Evolutionary conservation across 2,888 invertebrate genomes (phyloP).

Genomic region (Neoscelio sp.): DNA sequence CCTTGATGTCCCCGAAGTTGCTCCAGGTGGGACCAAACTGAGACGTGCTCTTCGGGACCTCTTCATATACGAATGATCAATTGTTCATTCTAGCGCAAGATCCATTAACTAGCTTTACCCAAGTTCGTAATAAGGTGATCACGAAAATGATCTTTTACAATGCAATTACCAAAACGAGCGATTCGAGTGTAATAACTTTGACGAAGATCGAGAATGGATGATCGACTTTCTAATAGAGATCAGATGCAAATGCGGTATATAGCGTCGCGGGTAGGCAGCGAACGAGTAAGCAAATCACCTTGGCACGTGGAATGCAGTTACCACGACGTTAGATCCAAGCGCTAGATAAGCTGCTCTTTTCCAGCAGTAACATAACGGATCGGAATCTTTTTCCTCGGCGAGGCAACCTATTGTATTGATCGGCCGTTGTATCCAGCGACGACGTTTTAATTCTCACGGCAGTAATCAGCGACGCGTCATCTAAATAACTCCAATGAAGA

Average conservation of each 20-base stretch:
- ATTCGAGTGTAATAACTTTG: background rate
- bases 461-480: slow-evolving; percentile 48
- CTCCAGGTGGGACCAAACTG: no score
- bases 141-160: no score
- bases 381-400: slow-evolving; percentile 62
- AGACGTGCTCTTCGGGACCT: no score
- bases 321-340: slow-evolving; percentile 62
- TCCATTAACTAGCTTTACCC: no score
- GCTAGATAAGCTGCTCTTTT: slow-evolving; percentile 64
- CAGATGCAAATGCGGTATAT: slow-evolving; percentile 45
- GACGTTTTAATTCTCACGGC: slow-evolving; percentile 54
- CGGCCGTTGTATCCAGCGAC: slow-evolving; percentile 33
- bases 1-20: no score
- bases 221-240: slow-evolving; percentile 57
- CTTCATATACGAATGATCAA: no score
- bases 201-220: background rate
- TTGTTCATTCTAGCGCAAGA: no score
- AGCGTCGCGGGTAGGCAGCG: slow-evolving; percentile 48
- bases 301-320: slow-evolving; percentile 69
- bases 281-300: slow-evolving; percentile 65
- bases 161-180: no score
- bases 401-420: slow-evolving; percentile 58
- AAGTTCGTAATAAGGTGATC: no score
- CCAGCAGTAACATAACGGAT: slow-evolving; percentile 61
- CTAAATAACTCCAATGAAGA: slow-evolving; percentile 46